Base-by-base conservation (phyloP, 2,888 invertebrate genomes). In the Parthenolecanium corni region DNA sequence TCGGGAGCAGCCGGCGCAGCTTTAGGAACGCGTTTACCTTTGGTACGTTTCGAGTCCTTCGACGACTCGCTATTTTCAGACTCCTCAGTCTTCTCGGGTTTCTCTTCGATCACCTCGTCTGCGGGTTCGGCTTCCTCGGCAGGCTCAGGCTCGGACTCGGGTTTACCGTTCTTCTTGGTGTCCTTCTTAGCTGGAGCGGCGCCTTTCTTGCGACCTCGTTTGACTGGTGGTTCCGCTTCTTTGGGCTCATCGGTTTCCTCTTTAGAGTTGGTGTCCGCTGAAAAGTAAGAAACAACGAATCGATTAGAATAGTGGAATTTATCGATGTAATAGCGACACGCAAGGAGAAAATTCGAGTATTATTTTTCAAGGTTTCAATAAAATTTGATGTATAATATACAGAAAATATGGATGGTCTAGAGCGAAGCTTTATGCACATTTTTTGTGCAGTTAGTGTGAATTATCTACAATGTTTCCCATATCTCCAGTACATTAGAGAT, bases 21-120 rank as follows among this genome's bases (percentile, higher is more conserved):
- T 31, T 31, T 31, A 31, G 31, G 40, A 54, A 38, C 40, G 40
- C 54, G 54, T 54, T 42, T 54, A 42, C 54, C 42, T 54, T 24
- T 24, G 21, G 54, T 24, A 23, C 23, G 23, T 54, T 40, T 54
- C 2, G 38, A n/a, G n/a, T n/a, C 3, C 3, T 52, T 21, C 14
- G 38, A 1, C 14, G 53, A 1, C 36, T 53, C 36, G 3, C 42
- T 54, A 5, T 20, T 38, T 12, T 20, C 54, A 40, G 54, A 24
- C 40, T 54, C 42, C 16, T 42, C 42, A 14, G 23, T 24, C 24
- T 9, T 40, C 40, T 54, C 42, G 2, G 52, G 5, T 38, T 38
- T 52, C 2, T 11, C 23, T 38, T 38, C 52, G 20, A 38, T 38
- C 14, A 38, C 52, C 6, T 54, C 54, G 11, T 36, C 38, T 20